Evolutionary conservation across 2,797 vertebrate genomes (phyloP).

Genomic region (Nyctalus aviator): DNA sequence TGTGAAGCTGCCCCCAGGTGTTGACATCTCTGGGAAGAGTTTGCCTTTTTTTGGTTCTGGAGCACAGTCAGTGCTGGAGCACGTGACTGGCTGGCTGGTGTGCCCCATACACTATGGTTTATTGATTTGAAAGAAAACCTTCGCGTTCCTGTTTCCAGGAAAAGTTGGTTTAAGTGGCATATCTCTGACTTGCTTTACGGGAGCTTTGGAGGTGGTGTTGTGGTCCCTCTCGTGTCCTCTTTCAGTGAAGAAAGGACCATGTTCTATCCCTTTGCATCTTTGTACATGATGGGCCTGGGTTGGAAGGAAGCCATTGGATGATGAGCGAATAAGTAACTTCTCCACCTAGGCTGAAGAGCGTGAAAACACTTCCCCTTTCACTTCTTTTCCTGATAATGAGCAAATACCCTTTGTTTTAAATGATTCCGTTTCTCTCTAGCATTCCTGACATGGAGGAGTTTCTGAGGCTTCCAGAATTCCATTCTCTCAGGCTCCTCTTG

Average conservation of each 20-base stretch:
- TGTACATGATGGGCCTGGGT: not conserved
- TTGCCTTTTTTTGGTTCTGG: not conserved
- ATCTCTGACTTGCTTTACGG: not conserved
- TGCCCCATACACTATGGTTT: not conserved
- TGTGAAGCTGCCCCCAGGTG: not conserved
- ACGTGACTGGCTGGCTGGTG: slow-evolving; percentile 19
- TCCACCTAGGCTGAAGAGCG: not conserved
- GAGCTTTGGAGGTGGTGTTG: not conserved
- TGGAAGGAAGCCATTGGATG: slow-evolving; percentile 3
- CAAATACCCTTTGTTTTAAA: not conserved
- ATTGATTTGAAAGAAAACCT: slow-evolving; percentile 22
- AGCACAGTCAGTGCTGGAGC: not conserved
- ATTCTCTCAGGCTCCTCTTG: not conserved
- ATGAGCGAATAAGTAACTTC: slow-evolving; percentile 42
- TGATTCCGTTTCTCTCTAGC: not conserved
- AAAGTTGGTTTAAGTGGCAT: not conserved
- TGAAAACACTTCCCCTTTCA: not conserved
- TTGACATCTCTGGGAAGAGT: not conserved
- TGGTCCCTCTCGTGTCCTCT: not conserved
- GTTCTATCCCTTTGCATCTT: not conserved
- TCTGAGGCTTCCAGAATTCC: not conserved
- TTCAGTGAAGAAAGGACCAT: not conserved
- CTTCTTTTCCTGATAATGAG: not conserved
- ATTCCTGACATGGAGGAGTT: not conserved
- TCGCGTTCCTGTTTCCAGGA: slow-evolving; percentile 27